phyloP scores from a whole-genome alignment of 2,113 vertebrate genomes.

The Sphyrna mokarran region DNA sequence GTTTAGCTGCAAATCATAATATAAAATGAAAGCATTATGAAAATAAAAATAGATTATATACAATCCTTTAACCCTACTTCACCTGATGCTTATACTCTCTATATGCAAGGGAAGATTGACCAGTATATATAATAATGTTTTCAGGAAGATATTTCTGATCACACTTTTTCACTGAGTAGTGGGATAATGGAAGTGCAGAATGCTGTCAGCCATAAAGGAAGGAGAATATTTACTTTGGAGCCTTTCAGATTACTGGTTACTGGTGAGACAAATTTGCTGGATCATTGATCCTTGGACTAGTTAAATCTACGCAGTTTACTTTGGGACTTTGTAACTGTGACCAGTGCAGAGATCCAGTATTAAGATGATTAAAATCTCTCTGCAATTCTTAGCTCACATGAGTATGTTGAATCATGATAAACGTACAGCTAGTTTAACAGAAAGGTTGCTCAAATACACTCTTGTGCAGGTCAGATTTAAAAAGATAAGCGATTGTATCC shows the following conservation, averaged over 20 bases:
- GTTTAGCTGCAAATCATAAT: neutral
- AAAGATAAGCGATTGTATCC: neutral
- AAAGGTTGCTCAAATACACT: neutral
- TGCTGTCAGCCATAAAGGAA: neutral
- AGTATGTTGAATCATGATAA: neutral
- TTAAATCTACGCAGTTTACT: neutral
- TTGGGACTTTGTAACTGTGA: neutral
- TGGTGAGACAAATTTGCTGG: neutral
- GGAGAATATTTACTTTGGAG: neutral
- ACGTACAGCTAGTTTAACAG: neutral
- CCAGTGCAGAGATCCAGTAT: neutral
- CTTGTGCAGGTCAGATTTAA: neutral
- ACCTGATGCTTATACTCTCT: neutral
- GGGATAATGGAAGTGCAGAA: neutral
- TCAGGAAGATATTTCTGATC: neutral
- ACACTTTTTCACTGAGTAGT: neutral
- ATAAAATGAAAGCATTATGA: neutral
- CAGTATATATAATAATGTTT: neutral
- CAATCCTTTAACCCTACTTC: neutral
- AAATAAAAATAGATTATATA: neutral
- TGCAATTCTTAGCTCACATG: neutral
- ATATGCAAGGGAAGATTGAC: neutral
- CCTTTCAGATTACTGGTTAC: neutral
- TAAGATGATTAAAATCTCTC: neutral
- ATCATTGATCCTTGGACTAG: neutral